Base-by-base conservation (phyloP, 2,888 invertebrate genomes). In the Parasteatoda lunata region DNA sequence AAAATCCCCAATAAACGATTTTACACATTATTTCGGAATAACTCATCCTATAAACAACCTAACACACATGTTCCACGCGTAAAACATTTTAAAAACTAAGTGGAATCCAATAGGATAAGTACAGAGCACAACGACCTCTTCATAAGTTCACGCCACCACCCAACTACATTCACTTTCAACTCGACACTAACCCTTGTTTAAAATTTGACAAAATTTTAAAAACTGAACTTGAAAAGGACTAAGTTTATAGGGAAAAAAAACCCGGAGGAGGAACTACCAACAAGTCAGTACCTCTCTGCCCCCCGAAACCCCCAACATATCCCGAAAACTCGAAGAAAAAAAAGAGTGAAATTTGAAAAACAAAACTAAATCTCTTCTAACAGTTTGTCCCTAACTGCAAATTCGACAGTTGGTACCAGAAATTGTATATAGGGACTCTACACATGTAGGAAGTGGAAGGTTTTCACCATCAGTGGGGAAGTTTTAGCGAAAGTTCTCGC, bases 111-210 rank as follows among this genome's bases (percentile, higher is more conserved):
- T 5, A n/a, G 51, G 30, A 30, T 30, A 30, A 30, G 30, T 30
- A 13, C 59, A 59, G 59, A 45, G 66, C 9, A 13, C 30, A 73
- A 75, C 75, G 66, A 80, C 85, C 71, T 59, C 79, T 54, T 71
- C 72, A 47, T 64, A 69, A 65, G 76, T 86, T 81, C 80, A 69
- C 51, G 51, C 59, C 59, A 76, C 77, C 80, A 77, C 80, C 77
- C 80, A 54, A 77, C 85, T 77, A 80, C 80, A 69, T 81, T 86
- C 85, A 86, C 85, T 86, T 86, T 86, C 85, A 71, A 68, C 72
- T 69, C 52, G 51, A 80, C 73, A 78, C 84, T 79, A 75, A 69
- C 71, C 76, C 64, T 69, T n/a, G 49, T 30, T 15, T 52, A 47
- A 71, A 70, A 79, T 65, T 65, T 65, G 66, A 68, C 71, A 11